Evolutionary conservation across 1,140 invertebrate genomes (phyloP).

Genomic region (Oedothorax gibbosus): DNA sequence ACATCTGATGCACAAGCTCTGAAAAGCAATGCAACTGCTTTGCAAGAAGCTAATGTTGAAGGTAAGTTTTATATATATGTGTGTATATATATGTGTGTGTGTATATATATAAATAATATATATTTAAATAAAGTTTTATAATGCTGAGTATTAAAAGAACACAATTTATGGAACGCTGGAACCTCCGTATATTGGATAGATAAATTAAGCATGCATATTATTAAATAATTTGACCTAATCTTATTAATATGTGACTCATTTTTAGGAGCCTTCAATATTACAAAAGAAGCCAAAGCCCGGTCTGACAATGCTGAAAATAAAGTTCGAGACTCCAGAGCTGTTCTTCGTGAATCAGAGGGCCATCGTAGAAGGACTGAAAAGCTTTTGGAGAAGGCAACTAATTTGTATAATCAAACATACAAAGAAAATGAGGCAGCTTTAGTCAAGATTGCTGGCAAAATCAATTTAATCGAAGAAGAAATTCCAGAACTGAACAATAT

Average conservation of each 20-base stretch:
- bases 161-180: not conserved
- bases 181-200: not conserved
- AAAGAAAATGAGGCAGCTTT: conserved; percentile 76
- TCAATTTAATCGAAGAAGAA: conserved; percentile 76
- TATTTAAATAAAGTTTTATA: not conserved
- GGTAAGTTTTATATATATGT: conserved; percentile 69
- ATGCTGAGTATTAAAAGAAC: not conserved
- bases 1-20: conserved; percentile 80
- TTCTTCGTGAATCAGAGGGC: conserved; percentile 80
- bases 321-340: conserved; percentile 65
- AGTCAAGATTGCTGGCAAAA: conserved; percentile 74
- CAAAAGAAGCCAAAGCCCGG: conserved; percentile 81
- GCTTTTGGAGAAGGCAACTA: conserved; percentile 78
- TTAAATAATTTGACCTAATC: not conserved
- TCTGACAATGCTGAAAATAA: conserved; percentile 75
- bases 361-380: conserved; percentile 86
- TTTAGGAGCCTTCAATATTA: conserved; percentile 86
- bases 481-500: conserved; percentile 87
- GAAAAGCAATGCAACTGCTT: conserved; percentile 85
- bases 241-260: not conserved
- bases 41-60: conserved; percentile 95
- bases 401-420: conserved; percentile 78
- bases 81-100: not conserved
- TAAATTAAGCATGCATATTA: no score
- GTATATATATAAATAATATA: not conserved